Evolutionary conservation across 2,113 vertebrate species (phyloP).

Genomic region (Cichladusa arquata): DNA sequence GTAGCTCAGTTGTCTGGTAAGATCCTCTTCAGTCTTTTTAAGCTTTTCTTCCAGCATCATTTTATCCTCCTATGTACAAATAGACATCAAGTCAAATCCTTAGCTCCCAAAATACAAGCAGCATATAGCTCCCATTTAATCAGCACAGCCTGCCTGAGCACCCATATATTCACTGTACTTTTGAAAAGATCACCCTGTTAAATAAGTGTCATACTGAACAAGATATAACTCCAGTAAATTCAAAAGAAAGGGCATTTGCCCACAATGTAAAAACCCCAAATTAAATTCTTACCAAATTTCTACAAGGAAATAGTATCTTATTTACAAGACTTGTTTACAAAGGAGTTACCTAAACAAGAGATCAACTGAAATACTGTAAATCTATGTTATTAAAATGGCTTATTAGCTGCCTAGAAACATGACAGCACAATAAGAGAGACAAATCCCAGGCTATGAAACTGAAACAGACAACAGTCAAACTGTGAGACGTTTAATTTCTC

Average conservation of each 20-base stretch:
- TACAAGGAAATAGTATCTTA: background rate
- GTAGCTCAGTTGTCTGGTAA: constrained; percentile 82
- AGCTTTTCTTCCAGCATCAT: constrained; percentile 79
- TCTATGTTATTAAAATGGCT: background rate
- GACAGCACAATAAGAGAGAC: background rate
- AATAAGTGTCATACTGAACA: background rate
- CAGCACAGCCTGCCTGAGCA: background rate
- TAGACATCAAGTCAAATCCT: background rate
- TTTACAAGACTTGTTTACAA: background rate
- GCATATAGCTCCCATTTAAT: background rate
- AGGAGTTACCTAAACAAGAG: background rate
- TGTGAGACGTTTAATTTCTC: background rate
- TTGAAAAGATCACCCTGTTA: background rate
- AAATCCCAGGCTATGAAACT: background rate
- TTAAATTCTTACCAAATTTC: background rate
- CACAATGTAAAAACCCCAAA: background rate
- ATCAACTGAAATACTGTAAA: background rate
- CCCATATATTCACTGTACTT: background rate
- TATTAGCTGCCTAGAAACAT: background rate
- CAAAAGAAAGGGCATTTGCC: background rate
- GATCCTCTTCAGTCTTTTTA: constrained; percentile 84
- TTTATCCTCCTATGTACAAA: constrained; percentile 84
- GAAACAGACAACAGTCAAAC: background rate
- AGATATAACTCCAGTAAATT: background rate
- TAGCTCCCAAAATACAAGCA: background rate